Percentiles rank a stretch among this genome's conserved stretches.
These are phyloP conservation scores for Drosophila fungiperda DNA, from an alignment of 2,888 invertebrate genomes.

Conservation along the genomic window DNA sequence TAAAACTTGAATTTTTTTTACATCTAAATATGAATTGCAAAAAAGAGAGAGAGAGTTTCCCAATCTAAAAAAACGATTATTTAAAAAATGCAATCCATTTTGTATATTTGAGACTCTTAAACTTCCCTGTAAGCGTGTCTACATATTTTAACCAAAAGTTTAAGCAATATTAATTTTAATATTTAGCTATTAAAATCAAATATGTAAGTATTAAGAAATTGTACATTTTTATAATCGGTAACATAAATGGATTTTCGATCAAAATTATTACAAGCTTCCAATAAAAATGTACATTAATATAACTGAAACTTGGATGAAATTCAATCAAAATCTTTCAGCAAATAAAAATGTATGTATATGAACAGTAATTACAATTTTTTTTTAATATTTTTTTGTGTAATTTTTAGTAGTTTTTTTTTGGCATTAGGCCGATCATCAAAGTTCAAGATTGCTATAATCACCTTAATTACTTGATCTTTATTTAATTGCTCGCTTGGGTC, in stretches of 20 bases:
- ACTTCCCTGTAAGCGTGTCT: not conserved
- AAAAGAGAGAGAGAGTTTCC: not conserved
- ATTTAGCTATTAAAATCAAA: not conserved
- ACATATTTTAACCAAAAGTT: not conserved
- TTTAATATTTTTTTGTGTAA: not conserved
- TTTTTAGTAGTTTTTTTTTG: not conserved
- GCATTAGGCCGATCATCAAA: conserved; percentile 4
- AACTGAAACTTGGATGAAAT: not conserved
- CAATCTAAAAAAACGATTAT: not conserved
- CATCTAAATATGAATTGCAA: not conserved
- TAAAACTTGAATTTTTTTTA: conserved; percentile 4
- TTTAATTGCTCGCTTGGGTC: conserved; percentile 24
- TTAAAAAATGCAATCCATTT: not conserved
- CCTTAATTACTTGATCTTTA: conserved; percentile 24
- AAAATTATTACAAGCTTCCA: no score
- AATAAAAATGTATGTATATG: not conserved
- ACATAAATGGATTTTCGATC: not conserved
- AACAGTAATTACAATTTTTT: not conserved
- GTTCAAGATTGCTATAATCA: conserved; percentile 31
- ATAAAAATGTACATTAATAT: not conserved
- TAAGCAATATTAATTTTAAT: conserved; percentile 9
- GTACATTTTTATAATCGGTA: conserved; percentile 13
- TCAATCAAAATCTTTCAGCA: not conserved
- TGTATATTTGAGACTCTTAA: not conserved
- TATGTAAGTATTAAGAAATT: conserved; percentile 16